Evolutionary conservation across 2,113 vertebrate genomes (phyloP).

Genomic region (Machaerirhynchus nigripectus): DNA sequence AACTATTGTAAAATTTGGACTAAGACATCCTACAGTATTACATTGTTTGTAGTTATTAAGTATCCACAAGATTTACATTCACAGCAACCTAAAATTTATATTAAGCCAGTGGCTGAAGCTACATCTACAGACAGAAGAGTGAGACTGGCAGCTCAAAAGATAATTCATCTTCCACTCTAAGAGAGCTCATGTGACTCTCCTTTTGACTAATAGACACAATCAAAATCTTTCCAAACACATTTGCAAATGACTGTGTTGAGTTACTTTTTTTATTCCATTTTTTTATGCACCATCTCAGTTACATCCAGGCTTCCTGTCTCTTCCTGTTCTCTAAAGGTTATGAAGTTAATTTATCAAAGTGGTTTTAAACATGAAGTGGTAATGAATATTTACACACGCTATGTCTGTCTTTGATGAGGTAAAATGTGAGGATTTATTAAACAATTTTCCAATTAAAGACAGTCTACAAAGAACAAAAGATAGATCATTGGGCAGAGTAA

Average conservation of each 20-base stretch:
- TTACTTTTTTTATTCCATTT: background rate
- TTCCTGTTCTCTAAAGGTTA: constrained; percentile 63
- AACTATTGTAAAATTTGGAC: background rate
- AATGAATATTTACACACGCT: constrained; percentile 42
- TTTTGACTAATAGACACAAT: background rate
- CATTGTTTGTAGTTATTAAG: background rate
- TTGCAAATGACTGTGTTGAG: background rate
- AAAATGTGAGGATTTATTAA: constrained; percentile 58
- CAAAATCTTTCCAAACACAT: constrained; percentile 18
- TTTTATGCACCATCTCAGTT: constrained; percentile 12
- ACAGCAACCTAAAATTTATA: background rate
- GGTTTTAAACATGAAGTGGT: constrained; percentile 44
- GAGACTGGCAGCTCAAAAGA: background rate
- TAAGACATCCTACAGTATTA: background rate
- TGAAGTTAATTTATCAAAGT: constrained; percentile 67
- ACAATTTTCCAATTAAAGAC: constrained; percentile 54
- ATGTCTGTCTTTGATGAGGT: constrained; percentile 62
- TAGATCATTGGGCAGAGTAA: background rate
- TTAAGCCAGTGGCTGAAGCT: background rate
- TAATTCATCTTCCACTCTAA: background rate
- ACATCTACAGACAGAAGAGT: background rate
- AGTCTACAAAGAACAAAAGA: constrained; percentile 28
- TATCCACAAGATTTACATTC: background rate
- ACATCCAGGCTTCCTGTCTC: constrained; percentile 55
- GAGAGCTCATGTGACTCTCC: background rate